phyloP scores from a whole-genome alignment of 2,113 vertebrate genomes.

The Carassius gibelio region DNA sequence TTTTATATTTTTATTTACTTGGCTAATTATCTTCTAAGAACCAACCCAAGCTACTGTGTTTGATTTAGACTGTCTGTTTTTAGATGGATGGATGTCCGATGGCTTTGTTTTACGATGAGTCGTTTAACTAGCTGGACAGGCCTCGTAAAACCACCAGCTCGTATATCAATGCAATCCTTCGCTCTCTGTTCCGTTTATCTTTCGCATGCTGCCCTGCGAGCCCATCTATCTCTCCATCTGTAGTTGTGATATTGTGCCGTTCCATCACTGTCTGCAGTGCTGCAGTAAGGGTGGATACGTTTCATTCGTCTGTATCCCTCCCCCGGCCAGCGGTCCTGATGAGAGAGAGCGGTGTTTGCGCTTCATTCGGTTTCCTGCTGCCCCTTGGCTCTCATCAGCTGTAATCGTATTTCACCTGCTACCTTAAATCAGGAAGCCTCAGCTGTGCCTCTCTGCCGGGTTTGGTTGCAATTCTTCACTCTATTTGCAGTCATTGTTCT shows the following conservation, averaged over 20 bases:
- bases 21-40: background rate
- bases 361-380: constrained; percentile 32
- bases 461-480: background rate
- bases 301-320: background rate
- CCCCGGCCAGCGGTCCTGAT: constrained; percentile 3
- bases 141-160: constrained; percentile 23
- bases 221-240: constrained; percentile 18
- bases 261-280: constrained; percentile 19
- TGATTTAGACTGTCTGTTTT: background rate
- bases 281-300: background rate
- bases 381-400: constrained; percentile 35
- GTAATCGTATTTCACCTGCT: constrained; percentile 53
- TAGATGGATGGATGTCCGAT: background rate
- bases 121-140: background rate
- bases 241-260: background rate
- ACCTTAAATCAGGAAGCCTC: constrained; percentile 7
- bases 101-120: constrained; percentile 16
- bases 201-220: background rate
- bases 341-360: constrained; percentile 19
- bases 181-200: background rate
- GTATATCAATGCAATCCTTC: background rate
- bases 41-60: background rate
- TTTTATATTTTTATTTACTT: background rate
- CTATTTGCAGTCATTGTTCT: background rate
- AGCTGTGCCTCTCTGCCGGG: background rate